Percentiles rank a stretch among this genome's conserved stretches.
phyloP scores from a whole-genome alignment of 2,888 invertebrate genomes.

The Dicyrtoma fusca region DNA sequence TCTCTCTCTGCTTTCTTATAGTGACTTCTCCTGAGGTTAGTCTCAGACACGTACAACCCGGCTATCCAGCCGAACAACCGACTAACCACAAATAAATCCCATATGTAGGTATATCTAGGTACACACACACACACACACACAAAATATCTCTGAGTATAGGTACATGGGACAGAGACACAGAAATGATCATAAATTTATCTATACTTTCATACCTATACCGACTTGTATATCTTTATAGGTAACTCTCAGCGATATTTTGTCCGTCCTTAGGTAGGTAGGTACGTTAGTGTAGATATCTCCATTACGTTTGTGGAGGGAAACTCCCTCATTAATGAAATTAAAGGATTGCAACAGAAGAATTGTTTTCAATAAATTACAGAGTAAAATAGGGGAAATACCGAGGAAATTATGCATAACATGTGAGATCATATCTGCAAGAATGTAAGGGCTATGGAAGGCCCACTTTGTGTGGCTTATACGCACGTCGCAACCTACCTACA shows the following conservation, averaged over 20 bases:
- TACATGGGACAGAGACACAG: background rate
- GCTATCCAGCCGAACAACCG: background rate
- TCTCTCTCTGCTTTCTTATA: constrained; percentile 26
- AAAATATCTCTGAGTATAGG: background rate
- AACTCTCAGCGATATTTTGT: too few species aligned
- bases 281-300: too few species aligned
- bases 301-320: background rate
- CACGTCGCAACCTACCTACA: background rate
- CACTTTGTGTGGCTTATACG: background rate
- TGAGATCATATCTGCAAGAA: background rate
- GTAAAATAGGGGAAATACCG: background rate
- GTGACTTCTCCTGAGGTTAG: constrained; percentile 7
- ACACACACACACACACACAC: background rate
- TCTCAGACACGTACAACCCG: constrained; percentile 10
- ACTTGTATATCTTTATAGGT: too few species aligned
- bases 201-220: too few species aligned
- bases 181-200: too few species aligned
- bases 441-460: background rate
- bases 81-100: constrained; percentile 29
- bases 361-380: constrained; percentile 18
- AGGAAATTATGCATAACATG: background rate
- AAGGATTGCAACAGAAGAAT: background rate
- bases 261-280: too few species aligned
- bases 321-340: constrained; percentile 7
- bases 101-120: constrained; percentile 19